A percentile compares a stretch with the other conserved stretches of the same genome.
Conservation (phyloP, 2,888 invertebrate species). For the Nomada lathburiana region DNA sequence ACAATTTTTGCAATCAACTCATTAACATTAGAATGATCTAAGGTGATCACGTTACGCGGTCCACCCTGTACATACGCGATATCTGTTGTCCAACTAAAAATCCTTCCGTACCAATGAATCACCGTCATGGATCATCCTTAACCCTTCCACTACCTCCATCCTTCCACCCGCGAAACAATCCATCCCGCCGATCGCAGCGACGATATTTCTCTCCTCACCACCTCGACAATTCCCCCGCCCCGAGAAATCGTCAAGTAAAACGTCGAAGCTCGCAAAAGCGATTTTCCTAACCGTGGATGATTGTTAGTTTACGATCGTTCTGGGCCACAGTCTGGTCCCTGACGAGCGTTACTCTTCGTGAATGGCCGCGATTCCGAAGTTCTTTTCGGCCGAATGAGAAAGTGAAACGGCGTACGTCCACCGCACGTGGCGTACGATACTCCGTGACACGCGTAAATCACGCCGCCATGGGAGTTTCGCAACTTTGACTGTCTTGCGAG, state of each 20-base stretch:
- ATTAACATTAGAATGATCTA: no score
- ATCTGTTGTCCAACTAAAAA: background rate
- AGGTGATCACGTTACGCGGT: no score
- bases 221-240: background rate
- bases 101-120: no score
- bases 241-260: background rate
- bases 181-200: slow-evolving; percentile 5
- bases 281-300: slow-evolving; percentile 14
- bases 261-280: background rate
- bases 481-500: slow-evolving; percentile 67
- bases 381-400: slow-evolving; percentile 52
- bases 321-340: background rate
- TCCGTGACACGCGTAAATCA: slow-evolving; percentile 73
- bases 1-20: no score
- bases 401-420: slow-evolving; percentile 69
- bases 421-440: slow-evolving; percentile 68
- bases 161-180: background rate
- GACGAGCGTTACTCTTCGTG: slow-evolving; percentile 43
- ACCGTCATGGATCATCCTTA: slow-evolving; percentile 11
- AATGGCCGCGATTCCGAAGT: slow-evolving; percentile 41
- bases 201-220: slow-evolving; percentile 4
- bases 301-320: slow-evolving; percentile 53
- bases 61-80: no score
- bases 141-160: background rate
- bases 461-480: slow-evolving; percentile 56